Percentiles rank a stretch among this genome's conserved stretches.
Conservation (phyloP, 37 sponge, comb jelly and placozoan genomes). For the Eunapius fragilis region DNA sequence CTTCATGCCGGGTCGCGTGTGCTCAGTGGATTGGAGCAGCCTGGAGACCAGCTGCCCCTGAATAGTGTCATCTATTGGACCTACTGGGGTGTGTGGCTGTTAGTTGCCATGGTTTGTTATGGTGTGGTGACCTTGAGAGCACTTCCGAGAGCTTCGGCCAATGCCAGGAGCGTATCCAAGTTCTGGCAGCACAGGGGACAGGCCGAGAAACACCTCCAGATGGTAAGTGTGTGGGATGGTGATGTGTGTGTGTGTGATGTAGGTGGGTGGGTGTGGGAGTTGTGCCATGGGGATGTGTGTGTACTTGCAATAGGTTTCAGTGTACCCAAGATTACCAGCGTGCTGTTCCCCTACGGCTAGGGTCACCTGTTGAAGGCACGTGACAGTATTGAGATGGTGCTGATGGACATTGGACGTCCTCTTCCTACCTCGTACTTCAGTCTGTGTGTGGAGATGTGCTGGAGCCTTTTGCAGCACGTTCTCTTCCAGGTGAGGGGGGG, state of each 20-base stretch:
- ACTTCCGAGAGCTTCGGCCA: conserved; percentile 12
- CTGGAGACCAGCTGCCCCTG: neutral
- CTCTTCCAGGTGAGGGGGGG: conserved; percentile 32
- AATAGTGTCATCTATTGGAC: conserved; percentile 2
- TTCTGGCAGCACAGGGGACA: conserved; percentile 68
- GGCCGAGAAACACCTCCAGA: conserved; percentile 57
- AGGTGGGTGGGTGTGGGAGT: neutral
- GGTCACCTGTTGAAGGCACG: conserved; percentile 44
- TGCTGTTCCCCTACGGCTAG: conserved; percentile 8
- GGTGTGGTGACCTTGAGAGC: conserved; percentile 60
- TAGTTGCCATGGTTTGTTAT: conserved; percentile 57
- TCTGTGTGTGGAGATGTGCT: conserved; percentile 39
- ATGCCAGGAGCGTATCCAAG: conserved; percentile 26
- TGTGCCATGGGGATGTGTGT: conserved; percentile 13
- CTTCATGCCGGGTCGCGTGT: neutral
- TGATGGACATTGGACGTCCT: conserved; percentile 47
- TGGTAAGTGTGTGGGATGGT: conserved; percentile 11
- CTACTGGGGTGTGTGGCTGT: conserved; percentile 41
- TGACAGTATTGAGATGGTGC: conserved; percentile 43
- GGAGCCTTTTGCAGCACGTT: conserved; percentile 55
- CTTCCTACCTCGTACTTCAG: conserved; percentile 49
- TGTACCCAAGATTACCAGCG: neutral
- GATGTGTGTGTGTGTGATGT: neutral
- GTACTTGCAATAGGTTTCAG: neutral
- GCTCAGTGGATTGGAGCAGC: neutral